Evolutionary conservation across 2,113 vertebrate genomes (phyloP).

Genomic region (Ameiurus melas): DNA sequence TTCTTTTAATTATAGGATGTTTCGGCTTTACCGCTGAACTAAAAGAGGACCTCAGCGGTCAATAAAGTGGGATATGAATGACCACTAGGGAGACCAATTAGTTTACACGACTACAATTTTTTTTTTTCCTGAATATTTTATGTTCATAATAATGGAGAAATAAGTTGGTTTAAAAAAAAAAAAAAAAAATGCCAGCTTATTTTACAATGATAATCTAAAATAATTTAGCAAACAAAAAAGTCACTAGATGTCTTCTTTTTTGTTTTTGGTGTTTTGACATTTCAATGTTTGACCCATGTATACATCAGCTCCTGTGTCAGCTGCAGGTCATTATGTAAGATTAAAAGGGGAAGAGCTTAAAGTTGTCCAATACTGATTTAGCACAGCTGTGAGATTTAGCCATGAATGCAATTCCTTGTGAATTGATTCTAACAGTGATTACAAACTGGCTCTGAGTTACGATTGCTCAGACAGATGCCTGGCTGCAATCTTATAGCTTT

Average conservation of each 20-base stretch:
- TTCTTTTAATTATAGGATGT: not conserved
- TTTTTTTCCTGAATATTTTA: too few species aligned
- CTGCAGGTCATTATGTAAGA: not conserved
- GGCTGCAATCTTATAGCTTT: not conserved
- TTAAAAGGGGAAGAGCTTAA: not conserved
- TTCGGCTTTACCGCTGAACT: not conserved
- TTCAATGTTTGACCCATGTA: not conserved
- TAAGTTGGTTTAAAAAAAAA: too few species aligned
- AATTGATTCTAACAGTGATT: not conserved
- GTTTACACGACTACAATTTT: too few species aligned
- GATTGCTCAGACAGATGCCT: not conserved
- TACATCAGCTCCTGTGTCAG: not conserved
- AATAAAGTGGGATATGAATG: too few species aligned
- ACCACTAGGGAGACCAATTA: too few species aligned
- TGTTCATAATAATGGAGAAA: too few species aligned
- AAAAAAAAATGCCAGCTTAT: not conserved
- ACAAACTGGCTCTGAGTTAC: not conserved
- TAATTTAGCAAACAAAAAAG: not conserved
- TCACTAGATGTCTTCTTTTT: not conserved
- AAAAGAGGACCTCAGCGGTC: not conserved
- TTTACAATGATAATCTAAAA: not conserved
- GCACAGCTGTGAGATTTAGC: not conserved
- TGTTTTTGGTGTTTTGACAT: not conserved
- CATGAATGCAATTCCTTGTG: constrained; percentile 1
- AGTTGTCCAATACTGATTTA: not conserved